Evolutionary conservation across 2,797 vertebrate species (phyloP).

Genomic region (Xenopus petersii): DNA sequence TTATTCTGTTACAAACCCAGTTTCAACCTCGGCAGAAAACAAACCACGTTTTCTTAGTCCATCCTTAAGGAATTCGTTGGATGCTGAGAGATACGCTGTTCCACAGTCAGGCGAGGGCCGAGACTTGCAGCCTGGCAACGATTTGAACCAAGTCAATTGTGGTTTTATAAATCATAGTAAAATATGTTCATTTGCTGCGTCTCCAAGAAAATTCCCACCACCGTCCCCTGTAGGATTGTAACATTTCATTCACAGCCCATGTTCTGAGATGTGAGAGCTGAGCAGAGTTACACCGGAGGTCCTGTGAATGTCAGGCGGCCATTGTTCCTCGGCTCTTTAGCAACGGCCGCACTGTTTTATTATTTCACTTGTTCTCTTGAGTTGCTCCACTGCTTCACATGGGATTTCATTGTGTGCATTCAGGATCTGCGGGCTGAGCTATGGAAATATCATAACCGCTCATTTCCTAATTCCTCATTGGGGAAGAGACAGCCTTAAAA

Average conservation of each 20-base stretch:
- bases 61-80: constrained; percentile 12
- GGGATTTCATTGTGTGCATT: neutral
- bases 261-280: neutral
- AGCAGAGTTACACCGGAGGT: neutral
- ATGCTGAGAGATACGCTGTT: constrained; percentile 2
- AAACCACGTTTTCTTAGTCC: constrained; percentile 12
- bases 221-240: too few relatives aligned
- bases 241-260: too few relatives aligned
- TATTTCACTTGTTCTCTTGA: neutral
- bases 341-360: constrained; percentile 21
- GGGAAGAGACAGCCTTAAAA: constrained; percentile 11
- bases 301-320: neutral
- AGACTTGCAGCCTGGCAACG: constrained; percentile 16
- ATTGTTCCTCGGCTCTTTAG: neutral
- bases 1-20: neutral
- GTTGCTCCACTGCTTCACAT: neutral
- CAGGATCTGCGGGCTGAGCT: neutral
- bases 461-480: constrained; percentile 19
- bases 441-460: constrained; percentile 21
- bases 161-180: constrained; percentile 6
- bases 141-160: neutral
- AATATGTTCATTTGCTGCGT: too few relatives aligned
- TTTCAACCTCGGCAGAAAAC: constrained; percentile 6
- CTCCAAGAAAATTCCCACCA: too few relatives aligned
- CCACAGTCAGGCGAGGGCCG: constrained; percentile 11